phyloP scores from a whole-genome alignment of 2,113 vertebrate genomes.

The Pelecanus crispus region DNA sequence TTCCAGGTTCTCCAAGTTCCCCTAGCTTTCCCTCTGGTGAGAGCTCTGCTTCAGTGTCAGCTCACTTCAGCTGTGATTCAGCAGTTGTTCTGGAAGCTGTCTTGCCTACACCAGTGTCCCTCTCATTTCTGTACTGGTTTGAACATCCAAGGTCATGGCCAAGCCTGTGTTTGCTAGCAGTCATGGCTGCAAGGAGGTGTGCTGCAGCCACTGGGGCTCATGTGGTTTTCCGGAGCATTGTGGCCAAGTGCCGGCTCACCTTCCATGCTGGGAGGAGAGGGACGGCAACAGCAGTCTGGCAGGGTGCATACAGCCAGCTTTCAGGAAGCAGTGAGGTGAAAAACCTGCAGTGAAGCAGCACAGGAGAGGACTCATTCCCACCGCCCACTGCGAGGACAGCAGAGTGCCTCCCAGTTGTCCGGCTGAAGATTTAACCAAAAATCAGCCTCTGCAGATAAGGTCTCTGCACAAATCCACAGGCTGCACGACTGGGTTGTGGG shows the following conservation, averaged over 20 bases:
- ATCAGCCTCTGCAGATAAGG: not conserved
- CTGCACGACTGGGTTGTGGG: not conserved
- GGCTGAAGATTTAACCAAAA: not conserved
- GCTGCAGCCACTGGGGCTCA: fast-evolving
- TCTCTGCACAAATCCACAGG: not conserved
- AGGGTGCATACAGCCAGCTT: not conserved
- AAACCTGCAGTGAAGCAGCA: not conserved
- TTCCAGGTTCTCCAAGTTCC: not conserved
- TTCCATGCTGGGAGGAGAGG: not conserved
- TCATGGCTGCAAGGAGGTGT: not conserved
- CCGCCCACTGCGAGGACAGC: fast-evolving
- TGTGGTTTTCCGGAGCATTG: not conserved
- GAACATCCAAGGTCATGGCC: not conserved
- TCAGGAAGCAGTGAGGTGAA: not conserved
- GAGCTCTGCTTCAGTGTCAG: not conserved
- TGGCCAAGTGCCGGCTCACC: fast-evolving
- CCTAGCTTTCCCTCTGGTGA: not conserved
- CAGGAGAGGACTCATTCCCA: not conserved
- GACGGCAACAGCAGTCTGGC: fast-evolving
- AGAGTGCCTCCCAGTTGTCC: not conserved
- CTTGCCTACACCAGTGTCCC: fast-evolving
- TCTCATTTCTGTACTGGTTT: not conserved
- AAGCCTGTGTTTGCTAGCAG: not conserved
- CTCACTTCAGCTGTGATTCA: not conserved
- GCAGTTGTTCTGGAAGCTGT: not conserved